Evolutionary conservation across 2,113 vertebrate genomes (phyloP).

Genomic region (Carettochelys insculpta): DNA sequence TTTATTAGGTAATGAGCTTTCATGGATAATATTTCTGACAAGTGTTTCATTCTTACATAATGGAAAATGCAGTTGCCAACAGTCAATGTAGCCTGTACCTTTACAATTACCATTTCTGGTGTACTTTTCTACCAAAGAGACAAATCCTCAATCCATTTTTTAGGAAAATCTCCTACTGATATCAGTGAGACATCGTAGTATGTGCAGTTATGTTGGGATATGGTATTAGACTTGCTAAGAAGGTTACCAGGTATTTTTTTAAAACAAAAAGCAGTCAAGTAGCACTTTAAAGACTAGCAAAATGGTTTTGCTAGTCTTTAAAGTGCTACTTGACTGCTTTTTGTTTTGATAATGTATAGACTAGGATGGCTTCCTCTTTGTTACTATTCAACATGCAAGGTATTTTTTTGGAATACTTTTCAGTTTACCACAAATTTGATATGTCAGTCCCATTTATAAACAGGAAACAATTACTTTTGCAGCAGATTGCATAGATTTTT

Average conservation of each 20-base stretch:
- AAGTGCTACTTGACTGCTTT: too few species aligned
- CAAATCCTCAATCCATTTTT: neutral
- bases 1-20: too few species aligned
- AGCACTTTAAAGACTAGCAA: too few species aligned
- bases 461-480: conserved; percentile 18
- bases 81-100: neutral
- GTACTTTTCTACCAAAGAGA: neutral
- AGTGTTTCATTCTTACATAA: too few species aligned
- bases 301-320: too few species aligned
- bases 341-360: too few species aligned
- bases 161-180: rapidly evolving
- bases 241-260: rapidly evolving
- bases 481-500: conserved; percentile 62
- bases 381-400: too few species aligned
- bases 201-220: neutral
- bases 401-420: rapidly evolving
- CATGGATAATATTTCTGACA: too few species aligned
- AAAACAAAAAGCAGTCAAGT: too few species aligned
- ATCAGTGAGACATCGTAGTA: neutral
- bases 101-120: rapidly evolving
- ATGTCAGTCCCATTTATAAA: neutral
- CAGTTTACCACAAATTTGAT: neutral
- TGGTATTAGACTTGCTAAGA: rapidly evolving
- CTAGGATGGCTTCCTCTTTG: too few species aligned
- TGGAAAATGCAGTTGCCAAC: neutral